A percentile compares a stretch with the other conserved stretches of the same genome.
Evolutionary conservation across 2,888 invertebrate species (phyloP).

Genomic region (Osedax frankpressi): DNA sequence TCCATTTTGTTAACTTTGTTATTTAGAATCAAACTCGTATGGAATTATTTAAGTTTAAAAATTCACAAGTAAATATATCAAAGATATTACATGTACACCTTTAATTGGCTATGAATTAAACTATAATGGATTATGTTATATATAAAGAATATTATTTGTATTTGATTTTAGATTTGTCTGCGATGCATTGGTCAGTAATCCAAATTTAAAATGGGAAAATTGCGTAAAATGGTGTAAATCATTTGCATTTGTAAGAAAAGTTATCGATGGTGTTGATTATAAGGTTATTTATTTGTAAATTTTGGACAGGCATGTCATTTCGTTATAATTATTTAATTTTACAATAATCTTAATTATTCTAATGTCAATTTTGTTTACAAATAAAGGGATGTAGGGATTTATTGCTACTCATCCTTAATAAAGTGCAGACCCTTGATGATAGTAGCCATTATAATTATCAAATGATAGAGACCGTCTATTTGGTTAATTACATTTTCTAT

Average conservation of each 20-base stretch:
- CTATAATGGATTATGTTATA: too few relatives aligned
- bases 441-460: slow-evolving; percentile 68
- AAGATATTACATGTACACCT: too few relatives aligned
- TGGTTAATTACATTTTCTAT: slow-evolving; percentile 46
- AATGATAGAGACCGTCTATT: slow-evolving; percentile 66
- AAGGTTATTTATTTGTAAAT: slow-evolving; percentile 55
- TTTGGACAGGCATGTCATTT: too few relatives aligned
- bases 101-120: too few relatives aligned
- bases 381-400: slow-evolving; percentile 49
- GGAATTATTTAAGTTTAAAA: too few relatives aligned
- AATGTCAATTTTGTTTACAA: too few relatives aligned
- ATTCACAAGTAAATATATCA: too few relatives aligned
- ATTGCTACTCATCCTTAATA: slow-evolving; percentile 57
- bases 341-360: too few relatives aligned
- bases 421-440: slow-evolving; percentile 67
- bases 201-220: slow-evolving; percentile 66
- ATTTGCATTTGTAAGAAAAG: slow-evolving; percentile 67
- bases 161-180: slow-evolving; percentile 58
- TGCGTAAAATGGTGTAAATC: slow-evolving; percentile 78
- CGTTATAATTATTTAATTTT: too few relatives aligned
- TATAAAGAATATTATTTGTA: too few relatives aligned
- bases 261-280: slow-evolving; percentile 82
- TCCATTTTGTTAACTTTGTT: too few relatives aligned
- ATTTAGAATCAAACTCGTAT: too few relatives aligned
- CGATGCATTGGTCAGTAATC: slow-evolving; percentile 69